Evolutionary conservation across 2,797 vertebrate genomes (phyloP).

Genomic region (Acipenser oxyrinchus): DNA sequence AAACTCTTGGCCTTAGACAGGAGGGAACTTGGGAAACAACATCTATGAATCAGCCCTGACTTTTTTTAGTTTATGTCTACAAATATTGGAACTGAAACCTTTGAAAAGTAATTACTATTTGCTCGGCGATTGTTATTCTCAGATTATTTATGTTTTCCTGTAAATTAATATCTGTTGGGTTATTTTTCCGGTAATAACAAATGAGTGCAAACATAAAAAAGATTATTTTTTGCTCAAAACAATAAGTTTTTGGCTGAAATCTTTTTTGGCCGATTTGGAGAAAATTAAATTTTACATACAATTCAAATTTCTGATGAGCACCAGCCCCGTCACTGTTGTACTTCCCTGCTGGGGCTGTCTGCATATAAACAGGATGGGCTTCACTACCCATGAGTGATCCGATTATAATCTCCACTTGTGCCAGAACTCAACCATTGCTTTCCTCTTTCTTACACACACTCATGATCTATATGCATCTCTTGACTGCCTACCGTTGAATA

Average conservation of each 20-base stretch:
- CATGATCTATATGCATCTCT: too few species aligned
- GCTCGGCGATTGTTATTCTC: slow-evolving; percentile 17
- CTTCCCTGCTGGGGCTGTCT: too few species aligned
- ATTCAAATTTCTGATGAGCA: too few species aligned
- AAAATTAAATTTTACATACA: slow-evolving; percentile 32
- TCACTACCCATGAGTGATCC: too few species aligned
- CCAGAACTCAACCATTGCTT: too few species aligned
- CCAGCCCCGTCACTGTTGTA: too few species aligned
- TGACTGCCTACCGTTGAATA: too few species aligned
- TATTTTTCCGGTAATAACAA: slow-evolving; percentile 32
- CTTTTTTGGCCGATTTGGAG: slow-evolving; percentile 46
- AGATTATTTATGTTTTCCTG: slow-evolving; percentile 20
- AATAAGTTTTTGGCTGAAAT: slow-evolving; percentile 45
- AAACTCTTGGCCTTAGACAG: slow-evolving; percentile 1
- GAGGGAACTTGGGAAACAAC: slow-evolving; percentile 7
- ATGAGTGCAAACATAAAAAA: slow-evolving; percentile 33
- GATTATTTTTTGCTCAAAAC: slow-evolving; percentile 24
- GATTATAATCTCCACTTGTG: too few species aligned
- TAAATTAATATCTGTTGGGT: slow-evolving; percentile 26
- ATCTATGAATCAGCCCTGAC: not conserved
- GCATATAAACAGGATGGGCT: slow-evolving; percentile 6
- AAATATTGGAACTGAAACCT: slow-evolving; percentile 19
- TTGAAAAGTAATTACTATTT: slow-evolving; percentile 13
- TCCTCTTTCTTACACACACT: too few species aligned
- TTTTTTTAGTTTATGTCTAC: not conserved